These are phyloP conservation scores for Morelia viridis DNA, from an alignment of 2,797 vertebrate species.

Conservation along the genomic window DNA sequence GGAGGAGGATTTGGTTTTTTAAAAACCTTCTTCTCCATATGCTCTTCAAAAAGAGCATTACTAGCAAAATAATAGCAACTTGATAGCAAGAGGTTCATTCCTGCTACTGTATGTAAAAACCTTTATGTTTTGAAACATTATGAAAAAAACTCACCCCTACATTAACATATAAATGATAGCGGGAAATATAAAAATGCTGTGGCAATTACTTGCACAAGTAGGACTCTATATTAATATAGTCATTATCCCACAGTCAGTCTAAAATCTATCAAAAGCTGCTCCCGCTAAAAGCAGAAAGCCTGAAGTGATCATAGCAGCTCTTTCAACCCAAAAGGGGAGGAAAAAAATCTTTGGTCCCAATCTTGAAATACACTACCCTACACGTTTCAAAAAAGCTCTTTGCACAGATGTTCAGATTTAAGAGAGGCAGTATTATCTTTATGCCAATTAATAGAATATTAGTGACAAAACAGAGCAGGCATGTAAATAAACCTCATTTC, in stretches of 20 bases:
- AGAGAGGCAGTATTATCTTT: neutral
- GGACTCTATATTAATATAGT: conserved; percentile 15
- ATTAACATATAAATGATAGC: conserved; percentile 10
- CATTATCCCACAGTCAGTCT: conserved; percentile 5
- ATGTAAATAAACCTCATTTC: neutral
- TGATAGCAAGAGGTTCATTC: conserved; percentile 1
- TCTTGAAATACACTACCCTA: neutral
- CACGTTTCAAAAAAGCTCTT: conserved; percentile 6
- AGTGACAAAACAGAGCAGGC: neutral
- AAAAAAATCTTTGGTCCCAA: conserved; percentile 28
- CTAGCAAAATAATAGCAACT: conserved; percentile 9
- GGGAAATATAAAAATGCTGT: conserved; percentile 19
- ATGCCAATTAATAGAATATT: neutral
- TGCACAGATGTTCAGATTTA: neutral
- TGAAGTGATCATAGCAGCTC: conserved; percentile 28
- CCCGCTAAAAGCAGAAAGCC: conserved; percentile 7
- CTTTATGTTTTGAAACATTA: neutral
- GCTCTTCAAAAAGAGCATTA: conserved; percentile 10
- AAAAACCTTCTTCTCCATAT: neutral
- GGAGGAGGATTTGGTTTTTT: neutral
- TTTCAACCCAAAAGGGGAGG: neutral
- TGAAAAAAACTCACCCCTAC: conserved; percentile 6
- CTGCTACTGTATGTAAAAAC: conserved; percentile 9
- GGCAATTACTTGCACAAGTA: neutral
- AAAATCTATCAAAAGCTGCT: conserved; percentile 14